A percentile compares a stretch with the other conserved stretches of the same genome.
Evolutionary conservation across 2,797 vertebrate genomes (phyloP).

Genomic region (Muraenolepis orangiensis): DNA sequence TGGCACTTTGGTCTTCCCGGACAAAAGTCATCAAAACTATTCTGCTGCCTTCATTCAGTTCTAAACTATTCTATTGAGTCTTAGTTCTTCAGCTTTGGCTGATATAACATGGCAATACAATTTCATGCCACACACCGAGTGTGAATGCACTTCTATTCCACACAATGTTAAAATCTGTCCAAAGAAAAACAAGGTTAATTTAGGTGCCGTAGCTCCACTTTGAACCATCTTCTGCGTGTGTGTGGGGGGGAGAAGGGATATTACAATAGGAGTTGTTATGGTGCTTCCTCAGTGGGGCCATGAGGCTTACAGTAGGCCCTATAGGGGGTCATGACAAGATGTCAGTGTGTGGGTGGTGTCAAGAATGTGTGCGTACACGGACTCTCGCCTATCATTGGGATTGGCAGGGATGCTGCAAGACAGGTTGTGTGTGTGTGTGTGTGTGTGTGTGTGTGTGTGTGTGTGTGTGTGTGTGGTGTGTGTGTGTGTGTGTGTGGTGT

Average conservation of each 20-base stretch:
- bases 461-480: slow-evolving; percentile 8
- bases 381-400: not conserved
- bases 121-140: not conserved
- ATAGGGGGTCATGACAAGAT: slow-evolving; percentile 15
- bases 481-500: too few species aligned
- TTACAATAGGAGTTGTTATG: not conserved
- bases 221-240: not conserved
- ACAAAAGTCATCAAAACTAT: not conserved
- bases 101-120: not conserved
- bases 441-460: slow-evolving; percentile 10
- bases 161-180: not conserved
- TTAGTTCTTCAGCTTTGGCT: not conserved
- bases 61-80: not conserved
- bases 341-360: slow-evolving; percentile 8
- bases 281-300: not conserved
- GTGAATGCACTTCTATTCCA: not conserved
- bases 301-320: slow-evolving; percentile 6
- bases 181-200: not conserved
- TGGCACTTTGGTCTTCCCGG: too few species aligned
- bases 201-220: not conserved
- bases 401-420: not conserved
- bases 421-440: not conserved
- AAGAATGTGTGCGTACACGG: not conserved
- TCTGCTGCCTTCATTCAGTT: not conserved
- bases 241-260: not conserved